Evolutionary conservation across 2,888 invertebrate genomes (phyloP).

Genomic region (Mythimna loreyi): DNA sequence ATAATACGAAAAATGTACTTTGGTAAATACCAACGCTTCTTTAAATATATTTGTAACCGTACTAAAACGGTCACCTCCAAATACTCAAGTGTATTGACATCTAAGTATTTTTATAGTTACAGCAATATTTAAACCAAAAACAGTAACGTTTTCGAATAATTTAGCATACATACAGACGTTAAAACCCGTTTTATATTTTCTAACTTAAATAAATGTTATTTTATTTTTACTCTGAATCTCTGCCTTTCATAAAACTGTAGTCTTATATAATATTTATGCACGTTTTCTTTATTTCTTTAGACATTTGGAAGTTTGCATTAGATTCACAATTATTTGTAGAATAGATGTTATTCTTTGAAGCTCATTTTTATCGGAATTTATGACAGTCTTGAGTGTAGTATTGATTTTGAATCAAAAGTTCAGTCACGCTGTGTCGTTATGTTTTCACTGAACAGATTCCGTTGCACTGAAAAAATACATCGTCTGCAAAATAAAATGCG

Average conservation of each 20-base stretch:
- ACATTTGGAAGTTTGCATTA: constrained; percentile 7
- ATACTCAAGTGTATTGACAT: neutral
- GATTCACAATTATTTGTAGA: constrained; percentile 19
- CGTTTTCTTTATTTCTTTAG: constrained; percentile 20
- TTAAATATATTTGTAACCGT: constrained; percentile 6
- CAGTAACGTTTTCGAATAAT: constrained; percentile 51
- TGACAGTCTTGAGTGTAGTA: constrained; percentile 41
- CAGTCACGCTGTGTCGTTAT: constrained; percentile 27
- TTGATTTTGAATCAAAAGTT: constrained; percentile 46
- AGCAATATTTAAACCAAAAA: constrained; percentile 15
- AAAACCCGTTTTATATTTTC: constrained; percentile 26
- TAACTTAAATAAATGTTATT: constrained; percentile 1
- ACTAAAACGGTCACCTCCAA: constrained; percentile 14
- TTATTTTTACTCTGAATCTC: constrained; percentile 12
- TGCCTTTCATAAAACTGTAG: constrained; percentile 15
- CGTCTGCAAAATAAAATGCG: constrained; percentile 13
- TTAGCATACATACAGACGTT: constrained; percentile 33
- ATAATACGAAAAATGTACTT: neutral
- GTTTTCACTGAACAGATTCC: constrained; percentile 24
- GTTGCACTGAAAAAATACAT: constrained; percentile 25
- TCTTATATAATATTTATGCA: constrained; percentile 25
- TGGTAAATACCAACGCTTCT: neutral
- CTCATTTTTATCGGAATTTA: constrained; percentile 33
- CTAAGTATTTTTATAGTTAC: neutral
- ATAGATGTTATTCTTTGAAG: constrained; percentile 27